Evolutionary conservation across 2,888 invertebrate species (phyloP).

Genomic region (Lamellibrachia columna): DNA sequence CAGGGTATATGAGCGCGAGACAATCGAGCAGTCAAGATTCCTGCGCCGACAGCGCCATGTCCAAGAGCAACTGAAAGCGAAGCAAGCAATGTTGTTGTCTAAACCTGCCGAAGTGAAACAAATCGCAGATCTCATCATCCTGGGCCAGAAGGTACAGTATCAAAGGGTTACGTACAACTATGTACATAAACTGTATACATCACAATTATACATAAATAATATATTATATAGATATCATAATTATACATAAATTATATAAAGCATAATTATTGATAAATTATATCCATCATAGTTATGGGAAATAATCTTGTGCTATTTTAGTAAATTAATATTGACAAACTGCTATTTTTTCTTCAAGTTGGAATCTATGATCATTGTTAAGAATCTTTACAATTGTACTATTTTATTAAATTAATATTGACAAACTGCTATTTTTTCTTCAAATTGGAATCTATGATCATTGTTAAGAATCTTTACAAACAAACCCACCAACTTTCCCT

Average conservation of each 20-base stretch:
- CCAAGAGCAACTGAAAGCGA: slow-evolving; percentile 45
- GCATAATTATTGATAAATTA: background rate
- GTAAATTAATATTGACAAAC: background rate
- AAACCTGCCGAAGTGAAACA: slow-evolving; percentile 58
- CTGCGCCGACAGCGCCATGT: slow-evolving; percentile 45
- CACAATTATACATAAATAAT: background rate
- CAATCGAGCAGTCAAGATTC: slow-evolving; percentile 42
- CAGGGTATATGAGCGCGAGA: background rate
- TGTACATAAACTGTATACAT: background rate
- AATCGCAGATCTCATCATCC: slow-evolving; percentile 58
- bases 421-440: too few species aligned
- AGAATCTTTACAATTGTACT: too few species aligned
- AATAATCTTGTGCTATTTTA: too few species aligned
- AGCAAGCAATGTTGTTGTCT: slow-evolving; percentile 52
- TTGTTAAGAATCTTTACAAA: too few species aligned
- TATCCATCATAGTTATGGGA: background rate
- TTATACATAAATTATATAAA: background rate
- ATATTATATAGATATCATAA: background rate
- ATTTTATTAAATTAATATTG: too few species aligned
- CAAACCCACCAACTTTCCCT: too few species aligned
- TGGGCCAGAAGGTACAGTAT: slow-evolving; percentile 57
- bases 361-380: too few species aligned
- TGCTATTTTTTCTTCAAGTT: background rate
- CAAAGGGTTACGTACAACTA: background rate
- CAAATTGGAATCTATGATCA: too few species aligned